Evolutionary conservation across 2,797 vertebrate species (phyloP).

Genomic region (Taeniopygia guttata): DNA sequence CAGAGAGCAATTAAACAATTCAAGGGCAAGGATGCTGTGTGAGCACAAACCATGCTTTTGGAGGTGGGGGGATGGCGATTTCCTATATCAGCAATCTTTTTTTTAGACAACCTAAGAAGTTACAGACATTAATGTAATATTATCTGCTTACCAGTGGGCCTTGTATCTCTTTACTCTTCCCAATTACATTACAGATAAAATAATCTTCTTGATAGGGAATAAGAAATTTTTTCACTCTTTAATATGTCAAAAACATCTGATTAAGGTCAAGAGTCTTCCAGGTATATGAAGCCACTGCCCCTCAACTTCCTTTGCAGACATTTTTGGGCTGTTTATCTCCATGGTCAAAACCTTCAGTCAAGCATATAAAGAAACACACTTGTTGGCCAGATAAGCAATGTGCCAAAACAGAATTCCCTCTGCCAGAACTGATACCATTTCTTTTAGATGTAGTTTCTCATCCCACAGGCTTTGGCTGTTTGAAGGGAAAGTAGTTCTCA

Average conservation of each 20-base stretch:
- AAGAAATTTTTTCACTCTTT: not conserved
- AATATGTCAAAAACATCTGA: not conserved
- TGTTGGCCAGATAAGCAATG: constrained; percentile 5
- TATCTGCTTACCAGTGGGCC: not conserved
- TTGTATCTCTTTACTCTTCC: not conserved
- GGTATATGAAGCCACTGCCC: not conserved
- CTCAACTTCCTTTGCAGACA: not conserved
- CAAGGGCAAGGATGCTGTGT: not conserved
- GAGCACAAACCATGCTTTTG: not conserved
- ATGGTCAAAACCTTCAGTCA: not conserved
- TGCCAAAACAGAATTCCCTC: constrained; percentile 51
- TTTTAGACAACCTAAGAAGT: not conserved
- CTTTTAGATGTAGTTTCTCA: constrained; percentile 22
- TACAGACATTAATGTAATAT: not conserved
- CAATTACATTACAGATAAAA: not conserved
- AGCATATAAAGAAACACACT: not conserved
- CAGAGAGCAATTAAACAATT: not conserved
- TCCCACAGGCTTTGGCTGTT: not conserved
- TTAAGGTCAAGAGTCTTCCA: not conserved
- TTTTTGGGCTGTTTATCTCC: not conserved
- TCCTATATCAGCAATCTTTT: not conserved
- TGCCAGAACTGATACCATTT: constrained; percentile 32
- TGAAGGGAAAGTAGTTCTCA: constrained; percentile 38
- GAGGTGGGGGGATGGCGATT: not conserved
- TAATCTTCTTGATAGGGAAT: not conserved